A percentile compares a stretch with the other conserved stretches of the same genome.
Conservation (phyloP, 2,888 invertebrate species). For the Nebria brevicollis region DNA sequence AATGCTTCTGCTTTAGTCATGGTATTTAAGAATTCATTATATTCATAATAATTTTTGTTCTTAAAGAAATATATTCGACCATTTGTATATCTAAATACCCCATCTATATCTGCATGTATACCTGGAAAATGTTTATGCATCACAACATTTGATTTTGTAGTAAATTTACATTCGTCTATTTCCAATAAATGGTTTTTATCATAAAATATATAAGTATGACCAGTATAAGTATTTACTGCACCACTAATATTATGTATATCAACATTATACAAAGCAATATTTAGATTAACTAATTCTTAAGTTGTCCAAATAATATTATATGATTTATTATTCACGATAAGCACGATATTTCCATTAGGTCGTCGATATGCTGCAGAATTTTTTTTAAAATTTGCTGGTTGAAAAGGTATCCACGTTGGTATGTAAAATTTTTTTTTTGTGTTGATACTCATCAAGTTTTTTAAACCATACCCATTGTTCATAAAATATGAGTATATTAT, state of each 20-base stretch:
- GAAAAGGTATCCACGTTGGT: slow-evolving; percentile 10
- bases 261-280: background rate
- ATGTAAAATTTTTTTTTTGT: background rate
- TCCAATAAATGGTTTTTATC: background rate
- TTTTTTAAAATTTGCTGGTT: background rate
- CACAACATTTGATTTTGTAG: no score
- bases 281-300: background rate
- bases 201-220: background rate
- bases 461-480: no score
- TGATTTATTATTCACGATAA: background rate
- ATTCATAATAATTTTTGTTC: no score
- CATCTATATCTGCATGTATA: no score
- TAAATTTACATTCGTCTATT: background rate
- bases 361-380: background rate
- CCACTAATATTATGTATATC: slow-evolving; percentile 4
- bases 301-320: background rate
- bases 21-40: no score
- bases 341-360: slow-evolving; percentile 2
- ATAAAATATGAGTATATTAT: no score
- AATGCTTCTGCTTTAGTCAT: no score
- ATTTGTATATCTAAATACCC: no score
- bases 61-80: no score
- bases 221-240: background rate
- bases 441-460: background rate
- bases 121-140: no score